Evolutionary conservation across 2,113 vertebrate species (phyloP), one percentile per base, ranked within the genome.

Genomic region (Chroicocephalus ridibundus): DNA sequence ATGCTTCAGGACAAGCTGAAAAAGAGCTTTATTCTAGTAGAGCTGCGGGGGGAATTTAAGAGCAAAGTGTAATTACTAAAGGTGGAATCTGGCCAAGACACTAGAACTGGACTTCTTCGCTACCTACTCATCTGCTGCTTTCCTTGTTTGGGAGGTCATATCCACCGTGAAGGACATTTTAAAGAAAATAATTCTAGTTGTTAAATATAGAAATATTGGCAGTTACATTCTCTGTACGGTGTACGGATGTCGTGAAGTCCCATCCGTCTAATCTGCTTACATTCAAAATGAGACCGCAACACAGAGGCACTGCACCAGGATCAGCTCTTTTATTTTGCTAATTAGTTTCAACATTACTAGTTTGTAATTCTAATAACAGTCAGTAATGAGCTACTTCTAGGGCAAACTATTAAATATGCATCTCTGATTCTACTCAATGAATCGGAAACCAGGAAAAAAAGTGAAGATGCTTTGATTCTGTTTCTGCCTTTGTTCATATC

Each of bases 31-130:
- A 78, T 75, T 86, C 82, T 55, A 57, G 5, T 8, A 78, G 52
- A 71, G 68, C 71, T 95, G 77, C 1, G 2, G 55, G 61, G 80
- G 69, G 52, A 68, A 82, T 92, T 79, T 79, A 86, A 65, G 71
- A 90, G 52, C 80, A 86, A 79, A 92, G 70, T 54, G 47, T 79
- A 91, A 94, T 93, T 92, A 92, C 54, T 82, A 46, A 44, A 64
- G 80, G 10, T 83, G 86, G 90, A 96, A 75, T 75, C 76, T 44
- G 64, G 76, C 82, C 95, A 92, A 83, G 58, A 46, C 29, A 6
- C 21, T 34, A 44, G 24, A 54, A 40, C 21, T 51, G 26, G 46
- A 62, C 62, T 88, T 38, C 65, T 82, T 74, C 46, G 36, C 85
- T 80, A 47, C 88, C 62, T 81, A 10, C 72, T 78, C 60, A 47